A percentile compares a stretch with the other conserved stretches of the same genome.
phyloP scores from a whole-genome alignment of 2,113 vertebrate species.

The Zonotrichia leucophrys region DNA sequence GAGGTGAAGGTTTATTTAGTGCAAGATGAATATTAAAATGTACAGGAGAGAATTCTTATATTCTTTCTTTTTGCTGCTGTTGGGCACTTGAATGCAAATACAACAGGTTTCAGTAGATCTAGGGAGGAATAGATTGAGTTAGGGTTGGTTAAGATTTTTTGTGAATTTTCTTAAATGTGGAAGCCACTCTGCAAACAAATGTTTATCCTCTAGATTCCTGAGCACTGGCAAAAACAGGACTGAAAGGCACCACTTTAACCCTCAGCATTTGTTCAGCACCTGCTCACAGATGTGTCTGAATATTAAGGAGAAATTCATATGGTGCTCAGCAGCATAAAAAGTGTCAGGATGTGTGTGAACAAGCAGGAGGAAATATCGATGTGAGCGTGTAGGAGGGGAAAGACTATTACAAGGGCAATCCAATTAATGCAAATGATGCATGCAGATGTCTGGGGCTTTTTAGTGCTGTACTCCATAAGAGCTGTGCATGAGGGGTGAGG shows the following conservation, averaged over 20 bases:
- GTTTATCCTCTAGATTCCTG: background rate
- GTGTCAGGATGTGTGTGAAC: background rate
- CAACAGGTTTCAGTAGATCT: background rate
- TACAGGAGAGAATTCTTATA: background rate
- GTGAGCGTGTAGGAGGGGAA: conserved; percentile 2
- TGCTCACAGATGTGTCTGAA: background rate
- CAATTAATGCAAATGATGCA: conserved; percentile 56
- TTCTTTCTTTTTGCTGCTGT: background rate
- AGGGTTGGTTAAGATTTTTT: background rate
- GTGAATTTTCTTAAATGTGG: background rate
- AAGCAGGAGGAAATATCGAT: conserved; percentile 29
- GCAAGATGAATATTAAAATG: background rate
- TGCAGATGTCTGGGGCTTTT: conserved; percentile 19
- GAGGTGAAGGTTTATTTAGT: background rate
- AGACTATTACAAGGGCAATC: conserved; percentile 30
- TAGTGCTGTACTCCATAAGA: background rate
- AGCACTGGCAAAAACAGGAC: background rate
- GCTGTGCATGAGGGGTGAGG: background rate
- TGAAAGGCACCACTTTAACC: background rate
- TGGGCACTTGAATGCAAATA: background rate
- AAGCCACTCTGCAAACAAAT: background rate
- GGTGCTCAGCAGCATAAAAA: conserved; percentile 7
- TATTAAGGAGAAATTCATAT: background rate
- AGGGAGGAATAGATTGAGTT: background rate
- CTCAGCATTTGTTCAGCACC: background rate